These are phyloP conservation scores for Drymonia ruficornis DNA, from an alignment of 2,888 invertebrate species.

Conservation along the genomic window DNA sequence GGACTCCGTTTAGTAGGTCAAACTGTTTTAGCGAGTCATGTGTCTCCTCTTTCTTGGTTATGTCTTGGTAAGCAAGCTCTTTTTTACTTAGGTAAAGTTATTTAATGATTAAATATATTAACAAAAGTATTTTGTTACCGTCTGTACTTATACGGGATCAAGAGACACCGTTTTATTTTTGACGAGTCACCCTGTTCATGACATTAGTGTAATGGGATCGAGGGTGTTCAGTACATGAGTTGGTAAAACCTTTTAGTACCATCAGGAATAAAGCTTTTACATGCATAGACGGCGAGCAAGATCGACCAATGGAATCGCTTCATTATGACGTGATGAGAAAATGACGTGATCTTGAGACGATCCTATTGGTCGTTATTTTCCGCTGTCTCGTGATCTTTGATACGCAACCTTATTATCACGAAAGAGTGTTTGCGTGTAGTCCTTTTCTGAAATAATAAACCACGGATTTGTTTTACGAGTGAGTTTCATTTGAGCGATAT, in stretches of 20 bases:
- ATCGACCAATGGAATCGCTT: too few relatives aligned
- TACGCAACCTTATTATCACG: conserved; percentile 12
- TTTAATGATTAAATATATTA: too few relatives aligned
- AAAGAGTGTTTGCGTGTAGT: conserved; percentile 44
- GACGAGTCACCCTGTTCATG: conserved; percentile 49
- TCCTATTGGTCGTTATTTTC: too few relatives aligned
- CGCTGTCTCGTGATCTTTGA: background rate
- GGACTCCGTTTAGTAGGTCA: too few relatives aligned
- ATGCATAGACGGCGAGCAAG: background rate
- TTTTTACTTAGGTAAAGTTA: too few relatives aligned
- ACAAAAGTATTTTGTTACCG: background rate
- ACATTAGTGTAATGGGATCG: conserved; percentile 55
- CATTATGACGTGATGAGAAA: too few relatives aligned
- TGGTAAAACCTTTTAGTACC: conserved; percentile 1
- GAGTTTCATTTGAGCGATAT: conserved; percentile 43
- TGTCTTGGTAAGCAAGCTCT: too few relatives aligned
- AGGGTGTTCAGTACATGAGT: conserved; percentile 33
- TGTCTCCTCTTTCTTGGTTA: too few relatives aligned
- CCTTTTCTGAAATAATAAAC: conserved; percentile 34
- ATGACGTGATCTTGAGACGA: too few relatives aligned
- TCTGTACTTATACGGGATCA: conserved; percentile 24
- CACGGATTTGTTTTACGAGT: conserved; percentile 43
- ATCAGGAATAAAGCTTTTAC: background rate
- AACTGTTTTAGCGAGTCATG: too few relatives aligned
- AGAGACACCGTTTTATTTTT: conserved; percentile 37